phyloP scores from a whole-genome alignment of 2,888 invertebrate species.

The Andrena trimmerana region DNA sequence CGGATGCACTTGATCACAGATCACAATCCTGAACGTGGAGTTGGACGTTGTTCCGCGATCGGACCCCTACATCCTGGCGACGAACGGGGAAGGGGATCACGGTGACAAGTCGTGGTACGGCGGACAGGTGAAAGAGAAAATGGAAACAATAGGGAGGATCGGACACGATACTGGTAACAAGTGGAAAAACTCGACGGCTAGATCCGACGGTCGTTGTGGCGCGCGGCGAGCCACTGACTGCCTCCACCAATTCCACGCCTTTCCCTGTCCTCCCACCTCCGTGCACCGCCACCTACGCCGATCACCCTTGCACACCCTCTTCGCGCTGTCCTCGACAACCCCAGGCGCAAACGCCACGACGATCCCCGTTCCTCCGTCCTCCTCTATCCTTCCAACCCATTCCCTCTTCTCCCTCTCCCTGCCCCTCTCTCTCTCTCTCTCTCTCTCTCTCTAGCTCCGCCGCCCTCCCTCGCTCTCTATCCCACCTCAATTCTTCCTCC shows the following conservation, averaged over 20 bases:
- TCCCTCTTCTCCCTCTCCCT: neutral
- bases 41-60: constrained; percentile 2
- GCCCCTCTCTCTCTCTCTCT: neutral
- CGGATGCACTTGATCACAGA: constrained; percentile 38
- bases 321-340: constrained; percentile 76
- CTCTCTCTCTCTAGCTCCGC: neutral
- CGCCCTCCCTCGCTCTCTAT: neutral
- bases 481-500: constrained; percentile 7
- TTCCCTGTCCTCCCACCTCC: constrained; percentile 68
- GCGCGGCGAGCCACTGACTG: constrained; percentile 84
- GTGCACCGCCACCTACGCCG: constrained; percentile 69
- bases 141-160: constrained; percentile 8
- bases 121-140: neutral
- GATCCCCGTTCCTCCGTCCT: constrained; percentile 54
- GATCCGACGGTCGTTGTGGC: constrained; percentile 79
- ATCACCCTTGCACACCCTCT: constrained; percentile 70
- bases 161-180: constrained; percentile 56
- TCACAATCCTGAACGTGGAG: constrained; percentile 28
- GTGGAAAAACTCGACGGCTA: constrained; percentile 68
- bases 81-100: neutral
- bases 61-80: neutral
- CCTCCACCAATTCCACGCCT: constrained; percentile 80
- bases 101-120: neutral
- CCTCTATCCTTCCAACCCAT: constrained; percentile 15
- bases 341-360: constrained; percentile 82